phyloP scores from a whole-genome alignment of 2,797 vertebrate species.

The Triplophysa bombifrons region DNA sequence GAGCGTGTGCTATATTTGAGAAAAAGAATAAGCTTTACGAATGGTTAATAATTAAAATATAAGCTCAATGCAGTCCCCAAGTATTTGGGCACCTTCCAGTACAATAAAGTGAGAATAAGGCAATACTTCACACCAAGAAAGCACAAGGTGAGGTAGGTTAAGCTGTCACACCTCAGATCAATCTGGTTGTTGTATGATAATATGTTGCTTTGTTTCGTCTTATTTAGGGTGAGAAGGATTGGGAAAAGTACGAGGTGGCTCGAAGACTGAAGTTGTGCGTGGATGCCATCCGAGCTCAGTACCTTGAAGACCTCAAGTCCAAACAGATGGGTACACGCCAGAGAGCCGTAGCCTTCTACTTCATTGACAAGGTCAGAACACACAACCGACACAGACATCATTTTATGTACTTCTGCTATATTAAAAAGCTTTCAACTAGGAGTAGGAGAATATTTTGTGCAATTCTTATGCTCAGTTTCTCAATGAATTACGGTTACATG shows the following conservation, averaged over 20 bases:
- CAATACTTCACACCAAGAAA: too few species aligned
- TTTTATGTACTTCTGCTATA: conserved; percentile 3
- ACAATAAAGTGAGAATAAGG: background rate
- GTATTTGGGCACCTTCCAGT: background rate
- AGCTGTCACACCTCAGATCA: background rate
- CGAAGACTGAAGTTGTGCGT: conserved; percentile 72
- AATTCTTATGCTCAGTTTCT: too few species aligned
- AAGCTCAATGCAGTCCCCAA: background rate
- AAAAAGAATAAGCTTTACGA: background rate
- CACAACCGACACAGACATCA: background rate
- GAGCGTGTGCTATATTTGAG: background rate
- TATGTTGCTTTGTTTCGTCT: conserved; percentile 2
- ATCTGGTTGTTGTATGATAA: background rate
- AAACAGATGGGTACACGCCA: conserved; percentile 73
- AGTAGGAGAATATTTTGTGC: too few species aligned
- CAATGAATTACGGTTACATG: too few species aligned
- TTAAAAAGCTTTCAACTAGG: background rate
- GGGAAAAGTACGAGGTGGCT: conserved; percentile 76
- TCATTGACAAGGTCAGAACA: conserved; percentile 75
- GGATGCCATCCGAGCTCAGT: conserved; percentile 70
- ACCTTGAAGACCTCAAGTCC: conserved; percentile 71
- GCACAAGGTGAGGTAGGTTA: background rate
- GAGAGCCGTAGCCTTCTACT: conserved; percentile 78
- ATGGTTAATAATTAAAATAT: background rate
- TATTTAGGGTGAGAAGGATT: conserved; percentile 74